These are phyloP conservation scores for silkworm (Bombyx mori) DNA, from an alignment of 1,140 invertebrate species.

Conservation along the genomic window DNA sequence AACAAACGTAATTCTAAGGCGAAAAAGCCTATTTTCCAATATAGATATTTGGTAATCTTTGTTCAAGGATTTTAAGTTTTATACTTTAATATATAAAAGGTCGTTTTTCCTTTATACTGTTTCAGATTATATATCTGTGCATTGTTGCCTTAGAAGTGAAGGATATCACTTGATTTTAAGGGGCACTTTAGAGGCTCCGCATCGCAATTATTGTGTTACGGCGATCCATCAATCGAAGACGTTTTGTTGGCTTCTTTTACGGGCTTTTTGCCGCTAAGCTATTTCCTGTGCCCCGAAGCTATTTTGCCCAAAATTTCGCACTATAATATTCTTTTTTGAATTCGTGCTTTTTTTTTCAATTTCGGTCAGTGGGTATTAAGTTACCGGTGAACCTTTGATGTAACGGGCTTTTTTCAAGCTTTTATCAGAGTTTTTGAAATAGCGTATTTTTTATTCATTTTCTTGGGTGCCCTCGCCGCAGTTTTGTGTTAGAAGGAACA, in stretches of 20 bases:
- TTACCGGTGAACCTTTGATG: slow-evolving; percentile 30
- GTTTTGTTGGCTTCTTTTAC: slow-evolving; percentile 48
- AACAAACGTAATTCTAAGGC: too few relatives aligned
- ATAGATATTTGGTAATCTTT: too few relatives aligned
- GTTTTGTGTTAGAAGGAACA: slow-evolving; percentile 16
- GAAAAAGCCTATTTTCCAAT: too few relatives aligned
- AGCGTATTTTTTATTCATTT: slow-evolving; percentile 23
- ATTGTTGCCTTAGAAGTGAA: slow-evolving; percentile 44
- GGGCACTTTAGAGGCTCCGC: slow-evolving; percentile 53
- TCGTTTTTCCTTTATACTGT: slow-evolving; percentile 6
- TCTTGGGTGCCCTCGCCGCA: slow-evolving; percentile 15
- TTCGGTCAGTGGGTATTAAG: slow-evolving; percentile 43
- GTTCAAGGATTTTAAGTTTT: slow-evolving; percentile 7
- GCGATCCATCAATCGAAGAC: slow-evolving; percentile 59
- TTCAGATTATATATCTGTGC: slow-evolving; percentile 6
- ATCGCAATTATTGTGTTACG: slow-evolving; percentile 57
- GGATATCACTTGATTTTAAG: slow-evolving; percentile 63
- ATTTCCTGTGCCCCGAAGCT: slow-evolving; percentile 58
- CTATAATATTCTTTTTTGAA: slow-evolving; percentile 56
- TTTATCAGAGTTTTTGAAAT: slow-evolving; percentile 27
- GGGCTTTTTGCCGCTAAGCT: slow-evolving; percentile 45
- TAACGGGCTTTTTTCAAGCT: slow-evolving; percentile 29
- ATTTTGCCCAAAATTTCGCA: slow-evolving; percentile 48
- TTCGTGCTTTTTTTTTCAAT: slow-evolving; percentile 17
- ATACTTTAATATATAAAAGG: not conserved